Percentiles rank a stretch among this genome's conserved stretches.
Conservation (phyloP, 2,113 vertebrate genomes). For the Lucifuga dentata region DNA sequence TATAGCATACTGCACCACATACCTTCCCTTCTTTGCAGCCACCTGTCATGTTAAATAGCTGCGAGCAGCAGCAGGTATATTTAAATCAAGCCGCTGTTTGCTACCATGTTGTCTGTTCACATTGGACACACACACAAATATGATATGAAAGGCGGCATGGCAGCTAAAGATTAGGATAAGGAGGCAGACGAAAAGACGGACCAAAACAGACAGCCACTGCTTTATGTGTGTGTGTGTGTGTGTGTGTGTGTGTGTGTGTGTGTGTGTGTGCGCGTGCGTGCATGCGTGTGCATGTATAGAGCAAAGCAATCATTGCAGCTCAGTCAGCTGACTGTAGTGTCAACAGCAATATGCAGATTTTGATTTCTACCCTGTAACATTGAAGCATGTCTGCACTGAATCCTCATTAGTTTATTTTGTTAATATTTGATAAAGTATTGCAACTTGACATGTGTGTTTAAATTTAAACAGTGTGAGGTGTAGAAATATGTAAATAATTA, state of each 20-base stretch:
- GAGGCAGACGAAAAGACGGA: constrained; percentile 5
- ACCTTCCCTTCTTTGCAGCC: constrained; percentile 1
- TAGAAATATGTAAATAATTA: too few species aligned
- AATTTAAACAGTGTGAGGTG: too few species aligned
- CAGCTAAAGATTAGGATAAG: neutral
- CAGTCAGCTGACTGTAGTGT: neutral
- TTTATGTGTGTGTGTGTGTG: neutral
- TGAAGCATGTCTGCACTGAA: too few species aligned
- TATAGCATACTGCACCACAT: too few species aligned
- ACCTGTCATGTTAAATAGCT: constrained; percentile 54
- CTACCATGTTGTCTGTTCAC: constrained; percentile 36
- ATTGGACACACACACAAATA: constrained; percentile 21
- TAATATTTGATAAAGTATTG: neutral
- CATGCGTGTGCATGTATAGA: neutral
- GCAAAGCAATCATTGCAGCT: neutral
- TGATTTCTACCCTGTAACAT: neutral
- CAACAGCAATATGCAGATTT: neutral
- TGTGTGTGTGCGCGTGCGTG: constrained; percentile 4
- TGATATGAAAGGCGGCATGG: constrained; percentile 33
- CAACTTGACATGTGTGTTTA: too few species aligned
- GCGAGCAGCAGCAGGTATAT: constrained; percentile 51
- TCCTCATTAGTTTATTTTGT: neutral
- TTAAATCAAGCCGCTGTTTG: constrained; percentile 32
- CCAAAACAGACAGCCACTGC: constrained; percentile 29
- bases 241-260: neutral